Base-by-base conservation (phyloP, 2,113 vertebrate genomes). In the Loxodonta africana region DNA sequence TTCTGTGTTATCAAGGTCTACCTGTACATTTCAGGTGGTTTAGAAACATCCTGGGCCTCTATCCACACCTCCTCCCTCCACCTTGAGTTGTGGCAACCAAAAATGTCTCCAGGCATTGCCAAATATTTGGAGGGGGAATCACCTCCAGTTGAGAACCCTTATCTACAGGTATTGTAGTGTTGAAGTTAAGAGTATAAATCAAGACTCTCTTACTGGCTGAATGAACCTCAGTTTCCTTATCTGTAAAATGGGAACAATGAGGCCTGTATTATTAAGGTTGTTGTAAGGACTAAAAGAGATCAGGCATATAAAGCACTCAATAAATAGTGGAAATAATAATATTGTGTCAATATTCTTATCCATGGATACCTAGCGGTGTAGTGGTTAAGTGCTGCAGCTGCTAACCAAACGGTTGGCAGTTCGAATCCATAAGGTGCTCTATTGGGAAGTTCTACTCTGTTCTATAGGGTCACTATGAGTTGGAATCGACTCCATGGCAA, bases 211-310 rank as follows among this genome's bases (percentile, higher is more conserved):
- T 92, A 62, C 41, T 95, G 28, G 82, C 60, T 90, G 53, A 10
- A 94, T 95, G 67, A 93, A 89, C 6, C 26, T 92, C 53, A 83
- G 33, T 94, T 95, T 90, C 23, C 9, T 94, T 65, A 94, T 93
- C 8, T 84, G 15, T 95, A 96, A 97, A 84, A 94, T 94, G n/a
- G 41, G 44, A 28, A 94, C 44, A 97, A 78, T 88, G 26, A 95
- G 28, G 37, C 33, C 62, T 83, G 7, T 3, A 9, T 69, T 69
- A 90, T 95, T 86, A 94, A 80, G 25, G 23, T 95, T 97, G 69
- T 97, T 96, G 51, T 71, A 97, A 96, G 71, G 88, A 96, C 60
- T 93, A 85, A 97, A 71, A 78, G 60, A 83, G n/a, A 90, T 83
- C 7, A 86, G 44, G 14, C 87, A 60, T 33, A 96, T 60, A 87